A percentile compares a stretch with the other conserved stretches of the same genome.
Conservation (phyloP, 2,888 invertebrate genomes). For the Drosophila tripunctata region DNA sequence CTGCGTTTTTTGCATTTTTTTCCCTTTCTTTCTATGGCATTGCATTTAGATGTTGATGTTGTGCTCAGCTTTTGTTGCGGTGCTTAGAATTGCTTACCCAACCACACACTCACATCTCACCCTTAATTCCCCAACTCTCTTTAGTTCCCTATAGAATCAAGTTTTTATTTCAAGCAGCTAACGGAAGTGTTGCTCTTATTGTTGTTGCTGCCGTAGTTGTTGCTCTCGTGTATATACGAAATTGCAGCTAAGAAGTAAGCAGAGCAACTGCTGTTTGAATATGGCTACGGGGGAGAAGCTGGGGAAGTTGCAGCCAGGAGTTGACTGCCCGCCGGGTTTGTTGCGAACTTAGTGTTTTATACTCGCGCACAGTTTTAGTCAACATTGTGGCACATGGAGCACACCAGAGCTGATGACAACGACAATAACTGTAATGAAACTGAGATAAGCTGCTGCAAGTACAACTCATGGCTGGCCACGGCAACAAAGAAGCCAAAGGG, state of each 20-base stretch:
- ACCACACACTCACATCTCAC: neutral
- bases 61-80: slow-evolving; percentile 73
- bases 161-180: slow-evolving; percentile 78
- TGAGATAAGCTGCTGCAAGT: slow-evolving; percentile 64
- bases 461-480: slow-evolving; percentile 3
- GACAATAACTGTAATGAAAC: slow-evolving; percentile 80
- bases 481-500: neutral
- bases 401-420: slow-evolving; percentile 70
- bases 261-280: neutral
- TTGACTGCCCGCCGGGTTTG: slow-evolving; percentile 37
- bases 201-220: slow-evolving; percentile 24
- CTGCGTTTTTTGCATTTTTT: slow-evolving; percentile 72
- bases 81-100: slow-evolving; percentile 66
- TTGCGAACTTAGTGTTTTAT: slow-evolving; percentile 48
- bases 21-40: slow-evolving; percentile 57
- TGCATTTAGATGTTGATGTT: slow-evolving; percentile 76
- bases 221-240: slow-evolving; percentile 37
- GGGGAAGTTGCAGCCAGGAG: no score
- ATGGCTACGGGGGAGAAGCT: neutral
- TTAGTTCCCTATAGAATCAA: slow-evolving; percentile 55
- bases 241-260: slow-evolving; percentile 68
- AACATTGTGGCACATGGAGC: slow-evolving; percentile 74
- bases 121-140: neutral
- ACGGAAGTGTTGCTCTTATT: slow-evolving; percentile 66
- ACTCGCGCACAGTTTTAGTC: slow-evolving; percentile 41